Percentiles rank a stretch among this genome's conserved stretches.
Evolutionary conservation across 2,113 vertebrate species (phyloP).

Genomic region (Laticauda laticaudata): DNA sequence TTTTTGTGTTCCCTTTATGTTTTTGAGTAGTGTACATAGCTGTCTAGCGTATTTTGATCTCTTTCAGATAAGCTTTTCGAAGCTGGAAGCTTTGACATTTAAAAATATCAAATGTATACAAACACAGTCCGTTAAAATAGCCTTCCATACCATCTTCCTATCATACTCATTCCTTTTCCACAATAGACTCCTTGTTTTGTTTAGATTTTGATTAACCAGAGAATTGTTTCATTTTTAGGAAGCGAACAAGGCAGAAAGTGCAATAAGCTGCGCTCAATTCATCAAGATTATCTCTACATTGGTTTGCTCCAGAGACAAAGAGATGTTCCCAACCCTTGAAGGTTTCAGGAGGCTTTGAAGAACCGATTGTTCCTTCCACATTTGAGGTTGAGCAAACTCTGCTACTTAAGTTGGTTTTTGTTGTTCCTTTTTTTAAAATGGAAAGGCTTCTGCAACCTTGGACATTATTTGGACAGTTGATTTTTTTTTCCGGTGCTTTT

Average conservation of each 20-base stretch:
- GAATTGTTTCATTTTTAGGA: not conserved
- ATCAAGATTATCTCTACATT: not conserved
- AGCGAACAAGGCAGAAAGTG: not conserved
- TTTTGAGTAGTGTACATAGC: not conserved
- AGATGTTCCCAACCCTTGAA: not conserved
- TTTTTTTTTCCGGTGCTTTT: not conserved
- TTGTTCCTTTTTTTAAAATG: not conserved
- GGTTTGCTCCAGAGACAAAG: not conserved
- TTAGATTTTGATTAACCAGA: not conserved
- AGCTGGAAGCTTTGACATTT: not conserved
- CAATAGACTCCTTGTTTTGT: not conserved
- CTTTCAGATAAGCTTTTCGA: not conserved
- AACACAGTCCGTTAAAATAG: not conserved
- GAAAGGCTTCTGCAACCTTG: not conserved
- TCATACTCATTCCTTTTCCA: not conserved
- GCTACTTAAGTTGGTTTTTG: not conserved
- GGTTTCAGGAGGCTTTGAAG: not conserved
- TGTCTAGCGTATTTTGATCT: not conserved
- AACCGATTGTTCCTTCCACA: not conserved
- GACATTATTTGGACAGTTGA: not conserved
- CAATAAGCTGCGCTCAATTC: not conserved
- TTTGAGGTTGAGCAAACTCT: not conserved
- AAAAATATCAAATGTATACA: not conserved
- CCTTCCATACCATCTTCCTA: not conserved
- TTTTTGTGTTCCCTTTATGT: too few relatives aligned